Evolutionary conservation across 2,888 invertebrate species (phyloP), one percentile per base, ranked within the genome.

Genomic region (Dynastes maya): DNA sequence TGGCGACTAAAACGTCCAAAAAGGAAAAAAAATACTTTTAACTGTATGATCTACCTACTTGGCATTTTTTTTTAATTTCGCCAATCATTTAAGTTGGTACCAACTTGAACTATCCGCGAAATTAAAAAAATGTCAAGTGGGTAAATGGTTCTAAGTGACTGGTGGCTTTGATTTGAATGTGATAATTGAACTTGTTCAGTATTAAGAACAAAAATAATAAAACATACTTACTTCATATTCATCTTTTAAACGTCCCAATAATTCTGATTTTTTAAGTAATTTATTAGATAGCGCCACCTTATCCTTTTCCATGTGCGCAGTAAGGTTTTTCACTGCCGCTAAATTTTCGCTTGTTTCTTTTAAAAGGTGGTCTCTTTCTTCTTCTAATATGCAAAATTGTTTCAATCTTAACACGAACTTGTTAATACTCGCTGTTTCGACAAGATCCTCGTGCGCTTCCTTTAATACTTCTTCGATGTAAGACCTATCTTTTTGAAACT

Each of bases 171-270:
- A 22, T 22, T 22, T 22, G 22, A 22, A 22, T 22, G 22, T 22
- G 5, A 37, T 37, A 37, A 37, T 37, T 37, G 5, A 37, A 37
- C 32, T 37, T 37, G 5, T 37, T 37, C 32, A 37, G 5, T 5
- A 37, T 37, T 37, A 45, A 45, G 8, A 45, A 11, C 9, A 45
- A 45, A 45, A 45, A 45, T 45, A 8, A 2, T 45, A 11, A 11
- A 45, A 11, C 11, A 45, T 45, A 78, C 22, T 32, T 79, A 84
- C 86, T 80, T 86, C 85, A 65, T 85, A 83, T 78, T 84, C 79
- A 80, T 87, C 87, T 82, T 86, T 86, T 40, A 86, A 80, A 74
- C 80, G 81, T n/a, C 86, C 86, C 76, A 84, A 84, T 72, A 82
- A 74, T 74, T 82, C 81, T 80, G 83, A 83, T 51, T 71, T 37